Conservation (phyloP, 2,797 vertebrate genomes). For the Euphonia xanthogaster region DNA sequence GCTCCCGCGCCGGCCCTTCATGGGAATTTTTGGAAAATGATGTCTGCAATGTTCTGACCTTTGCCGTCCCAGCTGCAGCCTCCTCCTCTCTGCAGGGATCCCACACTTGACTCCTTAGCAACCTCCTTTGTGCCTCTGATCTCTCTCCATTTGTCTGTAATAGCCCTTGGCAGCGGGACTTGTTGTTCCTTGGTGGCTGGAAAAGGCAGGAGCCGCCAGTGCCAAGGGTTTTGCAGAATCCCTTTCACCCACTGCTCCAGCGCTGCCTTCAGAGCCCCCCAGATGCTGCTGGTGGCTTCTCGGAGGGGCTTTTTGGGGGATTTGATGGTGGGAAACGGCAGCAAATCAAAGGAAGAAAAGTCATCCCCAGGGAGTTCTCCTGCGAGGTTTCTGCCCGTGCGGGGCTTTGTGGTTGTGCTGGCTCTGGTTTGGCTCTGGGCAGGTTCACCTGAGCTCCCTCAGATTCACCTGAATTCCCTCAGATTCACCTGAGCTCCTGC, state of each 20-base stretch:
- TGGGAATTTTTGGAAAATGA: conserved; percentile 72
- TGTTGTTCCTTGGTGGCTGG: conserved; percentile 38
- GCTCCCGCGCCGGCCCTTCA: conserved; percentile 42
- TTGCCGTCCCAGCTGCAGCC: conserved; percentile 71
- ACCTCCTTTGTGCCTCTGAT: conserved; percentile 63
- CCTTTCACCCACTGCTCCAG: background rate
- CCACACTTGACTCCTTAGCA: conserved; percentile 66
- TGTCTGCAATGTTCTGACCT: conserved; percentile 67
- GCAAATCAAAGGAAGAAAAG: background rate
- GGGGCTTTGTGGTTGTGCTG: background rate
- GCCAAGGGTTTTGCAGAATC: conserved; percentile 17
- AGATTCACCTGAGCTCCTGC: accelerated
- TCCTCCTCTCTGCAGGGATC: conserved; percentile 59
- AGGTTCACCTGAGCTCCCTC: background rate
- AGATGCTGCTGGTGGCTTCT: background rate
- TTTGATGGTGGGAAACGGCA: background rate
- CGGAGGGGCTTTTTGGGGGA: background rate
- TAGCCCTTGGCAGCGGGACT: conserved; percentile 49
- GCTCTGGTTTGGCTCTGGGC: background rate
- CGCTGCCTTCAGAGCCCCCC: background rate
- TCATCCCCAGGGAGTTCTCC: background rate
- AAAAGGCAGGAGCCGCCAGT: background rate
- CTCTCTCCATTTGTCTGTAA: conserved; percentile 23
- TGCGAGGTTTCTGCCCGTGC: accelerated
- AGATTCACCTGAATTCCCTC: no score